Evolutionary conservation across 2,888 invertebrate species (phyloP), one percentile per base, ranked within the genome.

Genomic region (Synergus gifuensis): DNA sequence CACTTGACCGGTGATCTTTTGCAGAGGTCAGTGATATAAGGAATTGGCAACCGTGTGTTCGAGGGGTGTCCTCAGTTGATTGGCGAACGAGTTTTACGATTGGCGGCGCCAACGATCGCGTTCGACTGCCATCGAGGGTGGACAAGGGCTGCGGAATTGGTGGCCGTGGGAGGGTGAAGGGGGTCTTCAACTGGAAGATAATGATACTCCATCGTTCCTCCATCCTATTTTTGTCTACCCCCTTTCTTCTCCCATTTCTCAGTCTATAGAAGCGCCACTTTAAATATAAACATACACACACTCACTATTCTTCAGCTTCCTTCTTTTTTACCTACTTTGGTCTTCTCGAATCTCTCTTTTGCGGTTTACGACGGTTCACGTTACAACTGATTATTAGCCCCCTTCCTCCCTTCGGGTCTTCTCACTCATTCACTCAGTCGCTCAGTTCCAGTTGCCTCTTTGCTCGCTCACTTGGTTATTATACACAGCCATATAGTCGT

Each of bases 301-400:
- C 62, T 16, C 73, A 16, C 49, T 54, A 49, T 46, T 69, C 40
- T 44, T 36, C 69, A 69, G 81, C 79, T 78, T 83, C 82, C 82
- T 79, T 78, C 77, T 79, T 76, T 79, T 80, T 78, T 76, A 49
- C 77, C 16, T 66, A 46, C 54, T 76, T 7, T 9, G 60, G 60
- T 62, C 73, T 22, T 77, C 82, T 79, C 79, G 83, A 83, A 82
- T 77, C 79, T 67, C 81, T 78, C 77, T 79, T 78, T 78, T 81
- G 82, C 83, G 81, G 79, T 83, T 83, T 83, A 83, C 82, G 91
- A 90, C 89, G 91, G 91, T 90, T 90, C 90, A 88, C 89, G 89
- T 91, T 92, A 91, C 91, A 92, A 92, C 91, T 92, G 91, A 92
- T 92, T 92, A 92, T 92, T 92, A 92, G 88, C 87, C 89, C 85